Evolutionary conservation across 1,140 invertebrate species (phyloP).

Genomic region (Bombus consobrinus): DNA sequence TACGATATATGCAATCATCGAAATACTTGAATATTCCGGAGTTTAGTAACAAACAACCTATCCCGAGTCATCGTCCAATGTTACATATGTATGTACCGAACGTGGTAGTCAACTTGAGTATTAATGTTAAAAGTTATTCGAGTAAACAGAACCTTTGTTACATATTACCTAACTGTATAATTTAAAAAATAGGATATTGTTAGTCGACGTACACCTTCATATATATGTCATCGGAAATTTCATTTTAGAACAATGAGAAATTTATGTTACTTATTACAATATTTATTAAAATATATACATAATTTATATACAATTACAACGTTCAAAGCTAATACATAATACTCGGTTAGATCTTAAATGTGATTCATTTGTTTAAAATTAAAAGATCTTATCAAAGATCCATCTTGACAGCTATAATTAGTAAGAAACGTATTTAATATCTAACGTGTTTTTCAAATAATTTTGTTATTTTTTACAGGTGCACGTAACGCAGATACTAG

Average conservation of each 20-base stretch:
- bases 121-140: not conserved
- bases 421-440: not conserved
- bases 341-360: too few relatives aligned
- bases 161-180: not conserved
- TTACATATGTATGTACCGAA: not conserved
- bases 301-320: not conserved
- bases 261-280: not conserved
- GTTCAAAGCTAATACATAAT: not conserved
- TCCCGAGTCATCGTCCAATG: not conserved
- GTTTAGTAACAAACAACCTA: not conserved
- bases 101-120: not conserved
- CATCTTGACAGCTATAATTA: not conserved
- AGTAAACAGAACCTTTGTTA: not conserved
- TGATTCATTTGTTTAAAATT: not conserved
- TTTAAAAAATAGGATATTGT: not conserved
- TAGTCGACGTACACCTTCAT: not conserved
- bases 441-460: not conserved
- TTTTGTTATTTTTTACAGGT: constrained; percentile 9
- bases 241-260: not conserved
- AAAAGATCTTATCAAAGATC: not conserved
- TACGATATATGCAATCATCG: not conserved
- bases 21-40: not conserved
- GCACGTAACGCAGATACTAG: constrained; percentile 8
- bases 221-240: not conserved
- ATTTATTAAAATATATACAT: too few relatives aligned